Evolutionary conservation across 2,797 vertebrate species (phyloP).

Genomic region (Sebastes iracundus): DNA sequence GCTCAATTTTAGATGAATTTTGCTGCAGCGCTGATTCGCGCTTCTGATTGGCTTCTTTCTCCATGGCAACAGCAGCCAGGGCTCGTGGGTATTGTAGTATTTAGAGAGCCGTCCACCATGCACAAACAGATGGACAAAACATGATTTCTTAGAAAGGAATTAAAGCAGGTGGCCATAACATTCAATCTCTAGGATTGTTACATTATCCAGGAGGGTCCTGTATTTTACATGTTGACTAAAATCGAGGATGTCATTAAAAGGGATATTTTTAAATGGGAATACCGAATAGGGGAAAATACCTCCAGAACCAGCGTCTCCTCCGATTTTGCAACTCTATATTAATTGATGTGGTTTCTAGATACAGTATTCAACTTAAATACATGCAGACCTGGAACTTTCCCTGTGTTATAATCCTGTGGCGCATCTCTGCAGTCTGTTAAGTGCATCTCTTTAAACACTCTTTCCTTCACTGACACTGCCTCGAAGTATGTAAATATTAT

Average conservation of each 20-base stretch:
- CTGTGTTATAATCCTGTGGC: conserved; percentile 15
- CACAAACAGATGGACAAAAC: neutral
- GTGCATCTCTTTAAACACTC: neutral
- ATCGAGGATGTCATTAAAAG: neutral
- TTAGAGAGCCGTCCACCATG: neutral
- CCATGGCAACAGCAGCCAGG: neutral
- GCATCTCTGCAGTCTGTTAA: conserved; percentile 31
- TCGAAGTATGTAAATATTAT: neutral
- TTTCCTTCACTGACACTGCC: neutral
- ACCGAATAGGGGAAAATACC: neutral
- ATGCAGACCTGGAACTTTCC: conserved; percentile 35
- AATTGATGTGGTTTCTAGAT: neutral
- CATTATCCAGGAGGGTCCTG: no score
- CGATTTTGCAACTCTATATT: neutral
- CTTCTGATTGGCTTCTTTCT: neutral
- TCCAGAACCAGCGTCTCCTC: neutral
- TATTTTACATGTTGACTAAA: neutral
- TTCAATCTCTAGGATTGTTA: no score
- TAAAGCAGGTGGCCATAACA: no score
- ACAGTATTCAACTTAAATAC: neutral
- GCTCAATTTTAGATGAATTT: neutral
- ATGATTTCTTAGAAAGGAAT: neutral
- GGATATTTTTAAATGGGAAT: neutral
- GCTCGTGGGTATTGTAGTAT: neutral
- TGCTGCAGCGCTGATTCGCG: neutral